phyloP scores from a whole-genome alignment of 2,797 vertebrate genomes.

The Coregonus suidteri region DNA sequence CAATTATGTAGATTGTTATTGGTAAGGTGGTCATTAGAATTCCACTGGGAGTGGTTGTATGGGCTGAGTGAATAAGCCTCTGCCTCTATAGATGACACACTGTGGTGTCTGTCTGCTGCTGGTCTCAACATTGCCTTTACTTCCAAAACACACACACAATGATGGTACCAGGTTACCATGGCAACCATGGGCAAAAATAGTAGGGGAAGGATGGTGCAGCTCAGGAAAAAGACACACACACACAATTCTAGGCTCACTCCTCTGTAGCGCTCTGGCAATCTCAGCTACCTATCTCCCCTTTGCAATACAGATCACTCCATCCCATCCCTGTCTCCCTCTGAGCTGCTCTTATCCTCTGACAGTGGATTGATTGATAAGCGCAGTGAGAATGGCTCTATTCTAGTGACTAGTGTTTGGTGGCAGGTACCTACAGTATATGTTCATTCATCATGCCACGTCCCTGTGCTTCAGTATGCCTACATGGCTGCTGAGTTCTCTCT shows the following conservation, averaged over 20 bases:
- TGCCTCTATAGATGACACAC: neutral
- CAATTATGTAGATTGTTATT: neutral
- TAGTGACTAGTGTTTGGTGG: neutral
- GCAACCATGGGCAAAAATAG: constrained; percentile 32
- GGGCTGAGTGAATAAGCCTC: neutral
- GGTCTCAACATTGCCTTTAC: constrained; percentile 2
- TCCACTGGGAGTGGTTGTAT: neutral
- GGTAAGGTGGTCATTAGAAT: neutral
- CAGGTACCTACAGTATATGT: neutral
- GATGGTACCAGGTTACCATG: constrained; percentile 46
- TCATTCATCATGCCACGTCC: neutral
- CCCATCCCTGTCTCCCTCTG: neutral
- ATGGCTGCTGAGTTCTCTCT: neutral
- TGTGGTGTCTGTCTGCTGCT: constrained; percentile 1
- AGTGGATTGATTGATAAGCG: neutral
- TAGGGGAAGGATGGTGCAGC: constrained; percentile 1
- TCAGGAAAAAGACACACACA: neutral
- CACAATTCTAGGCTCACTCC: neutral
- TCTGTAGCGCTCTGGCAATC: neutral
- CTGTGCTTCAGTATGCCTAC: neutral
- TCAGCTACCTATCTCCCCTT: constrained; percentile 2
- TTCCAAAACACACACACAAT: constrained; percentile 23
- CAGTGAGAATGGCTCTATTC: neutral
- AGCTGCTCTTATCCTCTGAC: neutral
- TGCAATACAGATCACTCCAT: neutral